phyloP scores from a whole-genome alignment of 2,888 invertebrate genomes.

The Phaonia tiefii region DNA sequence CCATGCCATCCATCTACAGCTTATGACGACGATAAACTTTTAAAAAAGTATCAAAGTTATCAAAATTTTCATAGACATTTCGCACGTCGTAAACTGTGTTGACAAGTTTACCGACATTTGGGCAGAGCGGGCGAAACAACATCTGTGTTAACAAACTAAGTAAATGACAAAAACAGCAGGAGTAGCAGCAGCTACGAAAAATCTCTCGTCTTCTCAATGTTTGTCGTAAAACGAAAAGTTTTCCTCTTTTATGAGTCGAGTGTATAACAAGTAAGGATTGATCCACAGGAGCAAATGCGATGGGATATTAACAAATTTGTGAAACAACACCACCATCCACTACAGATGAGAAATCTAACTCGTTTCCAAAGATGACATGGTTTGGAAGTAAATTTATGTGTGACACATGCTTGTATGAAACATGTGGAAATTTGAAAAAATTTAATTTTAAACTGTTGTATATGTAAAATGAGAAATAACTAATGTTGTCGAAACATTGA shows the following conservation, averaged over 20 bases:
- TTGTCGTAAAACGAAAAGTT: conserved; percentile 6
- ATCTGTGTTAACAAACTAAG: conserved; percentile 5
- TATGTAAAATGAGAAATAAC: too few species aligned
- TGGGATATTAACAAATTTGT: not conserved
- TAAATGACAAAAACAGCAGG: conserved; percentile 3
- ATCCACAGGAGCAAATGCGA: too few species aligned
- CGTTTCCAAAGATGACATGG: too few species aligned
- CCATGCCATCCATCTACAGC: not conserved
- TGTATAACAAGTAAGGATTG: not conserved
- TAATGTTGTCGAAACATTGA: too few species aligned
- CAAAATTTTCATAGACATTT: conserved; percentile 40
- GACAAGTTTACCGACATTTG: conserved; percentile 42
- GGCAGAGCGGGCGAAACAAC: conserved; percentile 5
- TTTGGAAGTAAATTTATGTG: too few species aligned
- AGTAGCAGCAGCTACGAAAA: not conserved
- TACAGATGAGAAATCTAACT: too few species aligned
- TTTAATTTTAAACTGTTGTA: too few species aligned
- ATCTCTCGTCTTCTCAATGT: not conserved
- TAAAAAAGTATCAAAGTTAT: conserved; percentile 24
- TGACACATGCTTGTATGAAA: too few species aligned
- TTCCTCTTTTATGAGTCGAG: not conserved
- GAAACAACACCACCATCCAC: not conserved
- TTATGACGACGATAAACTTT: conserved; percentile 12
- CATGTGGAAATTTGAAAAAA: too few species aligned
- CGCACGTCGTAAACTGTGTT: conserved; percentile 59